Base-by-base conservation (phyloP, 2,113 vertebrate species). In the Siniperca knerii region DNA sequence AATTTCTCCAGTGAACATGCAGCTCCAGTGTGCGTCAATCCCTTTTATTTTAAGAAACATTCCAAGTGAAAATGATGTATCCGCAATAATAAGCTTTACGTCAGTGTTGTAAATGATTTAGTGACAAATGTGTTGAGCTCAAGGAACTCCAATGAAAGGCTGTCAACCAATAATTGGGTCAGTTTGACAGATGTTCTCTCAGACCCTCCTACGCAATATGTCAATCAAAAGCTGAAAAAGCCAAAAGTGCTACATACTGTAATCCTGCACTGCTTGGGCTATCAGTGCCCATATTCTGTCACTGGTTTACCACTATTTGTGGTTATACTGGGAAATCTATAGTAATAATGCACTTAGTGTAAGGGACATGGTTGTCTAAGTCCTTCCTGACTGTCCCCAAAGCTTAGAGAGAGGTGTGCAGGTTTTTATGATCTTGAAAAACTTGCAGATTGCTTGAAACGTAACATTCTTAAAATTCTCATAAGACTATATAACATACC, bases 291-390 rank as follows among this genome's bases (percentile, higher is more conserved):
- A 46, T 12, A 35, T 70, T 74, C 7, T 44, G n/a, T 71, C 54
- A 79, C 64, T 35, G 77, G n/a, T 81, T 75, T 70, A 52, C 57
- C 55, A 40, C 54, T 48, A 8, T 65, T 70, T 77, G 77, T 89
- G 54, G 85, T 83, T 54, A 86, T 70, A 77, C 55, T 71, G 40
- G 79, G 66, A 69, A 70, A 74, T 81, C 69, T 61, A 57, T 73
- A 50, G 55, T 83, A 81, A 83, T 84, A 94, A 93, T 93, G 91
- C 92, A 94, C 90, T 94, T 92, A 65, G 88, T 92, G 90, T 92
- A 68, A 46, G 76, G 69, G 76, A 81, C 78, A 68, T 37, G 16
- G 16, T 66, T 29, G 35, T 66, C 48, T 23, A 77, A 62, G 40
- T 70, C 29, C 0, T 37, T 78, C 20, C 67, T 80, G 80, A 83